phyloP scores from a whole-genome alignment of 2,888 invertebrate genomes.

The Glaucopsyche alexis region DNA sequence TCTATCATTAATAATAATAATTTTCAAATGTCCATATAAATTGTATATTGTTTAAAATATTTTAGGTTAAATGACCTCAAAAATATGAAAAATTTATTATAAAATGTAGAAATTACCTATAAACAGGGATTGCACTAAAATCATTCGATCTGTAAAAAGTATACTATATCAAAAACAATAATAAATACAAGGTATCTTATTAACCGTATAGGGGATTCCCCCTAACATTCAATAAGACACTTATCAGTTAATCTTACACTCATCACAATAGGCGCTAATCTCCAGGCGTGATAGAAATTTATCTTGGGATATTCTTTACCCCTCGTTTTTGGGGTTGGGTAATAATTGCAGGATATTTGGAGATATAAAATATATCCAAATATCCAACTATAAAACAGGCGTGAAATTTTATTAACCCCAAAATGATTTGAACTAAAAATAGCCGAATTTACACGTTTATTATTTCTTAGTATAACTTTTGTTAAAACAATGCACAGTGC shows the following conservation, averaged over 20 bases:
- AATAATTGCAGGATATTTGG: conserved; percentile 16
- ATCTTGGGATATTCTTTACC: conserved; percentile 64
- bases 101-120: too few relatives aligned
- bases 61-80: too few relatives aligned
- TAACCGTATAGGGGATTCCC: conserved; percentile 43
- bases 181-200: conserved; percentile 27
- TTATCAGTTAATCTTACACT: conserved; percentile 79
- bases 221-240: conserved; percentile 75
- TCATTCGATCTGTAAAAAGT: too few relatives aligned
- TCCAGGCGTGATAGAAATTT: conserved; percentile 74
- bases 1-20: too few relatives aligned
- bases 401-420: not conserved
- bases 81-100: too few relatives aligned
- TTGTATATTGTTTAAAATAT: too few relatives aligned
- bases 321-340: conserved; percentile 47
- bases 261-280: conserved; percentile 72
- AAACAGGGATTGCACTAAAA: too few relatives aligned
- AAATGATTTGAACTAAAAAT: not conserved
- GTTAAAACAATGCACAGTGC: too few relatives aligned
- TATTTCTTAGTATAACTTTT: too few relatives aligned
- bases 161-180: not conserved
- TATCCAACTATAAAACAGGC: conserved; percentile 11
- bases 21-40: too few relatives aligned
- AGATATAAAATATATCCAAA: too few relatives aligned
- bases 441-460: not conserved